These are phyloP conservation scores for Leptobrachium ailaonicum DNA, from an alignment of 2,113 vertebrate genomes.

Conservation along the genomic window DNA sequence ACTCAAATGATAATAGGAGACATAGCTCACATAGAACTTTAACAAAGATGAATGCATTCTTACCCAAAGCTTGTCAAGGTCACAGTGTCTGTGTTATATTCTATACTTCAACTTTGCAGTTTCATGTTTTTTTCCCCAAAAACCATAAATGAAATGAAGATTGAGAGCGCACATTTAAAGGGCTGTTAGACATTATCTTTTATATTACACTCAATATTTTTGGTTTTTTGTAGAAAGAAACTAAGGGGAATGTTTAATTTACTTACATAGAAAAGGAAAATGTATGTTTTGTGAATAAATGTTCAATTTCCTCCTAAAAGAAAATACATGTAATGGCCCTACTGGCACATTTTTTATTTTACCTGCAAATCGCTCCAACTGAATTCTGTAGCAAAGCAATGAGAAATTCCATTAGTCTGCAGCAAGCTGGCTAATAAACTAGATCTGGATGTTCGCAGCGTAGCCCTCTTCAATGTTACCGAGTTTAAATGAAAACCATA, in stretches of 20 bases:
- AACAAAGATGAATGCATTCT: no score
- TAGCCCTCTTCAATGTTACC: not conserved
- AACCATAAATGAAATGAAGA: slow-evolving; percentile 26
- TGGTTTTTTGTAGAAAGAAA: slow-evolving; percentile 14
- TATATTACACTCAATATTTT: slow-evolving; percentile 9
- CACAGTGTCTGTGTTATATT: not conserved
- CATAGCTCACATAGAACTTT: no score
- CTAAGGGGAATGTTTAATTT: slow-evolving; percentile 36
- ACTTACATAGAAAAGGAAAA: slow-evolving; percentile 33
- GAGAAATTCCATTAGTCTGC: slow-evolving; percentile 23
- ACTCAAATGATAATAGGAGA: no score
- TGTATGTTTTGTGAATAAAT: slow-evolving; percentile 35
- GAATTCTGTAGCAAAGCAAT: slow-evolving; percentile 9
- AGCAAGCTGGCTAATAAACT: slow-evolving; percentile 25
- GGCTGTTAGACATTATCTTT: slow-evolving; percentile 32
- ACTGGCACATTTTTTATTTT: slow-evolving; percentile 20
- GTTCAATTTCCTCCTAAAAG: not conserved
- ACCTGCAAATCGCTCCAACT: not conserved
- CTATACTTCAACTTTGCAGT: not conserved
- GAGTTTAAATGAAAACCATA: slow-evolving; percentile 15
- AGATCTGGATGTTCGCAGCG: slow-evolving; percentile 8
- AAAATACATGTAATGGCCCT: slow-evolving; percentile 27
- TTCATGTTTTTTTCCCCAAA: not conserved
- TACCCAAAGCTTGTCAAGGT: no score
- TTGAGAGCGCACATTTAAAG: slow-evolving; percentile 27